Percentiles rank a stretch among this genome's conserved stretches.
phyloP scores from a whole-genome alignment of 2,113 vertebrate species.

The Nyctibius bracteatus region DNA sequence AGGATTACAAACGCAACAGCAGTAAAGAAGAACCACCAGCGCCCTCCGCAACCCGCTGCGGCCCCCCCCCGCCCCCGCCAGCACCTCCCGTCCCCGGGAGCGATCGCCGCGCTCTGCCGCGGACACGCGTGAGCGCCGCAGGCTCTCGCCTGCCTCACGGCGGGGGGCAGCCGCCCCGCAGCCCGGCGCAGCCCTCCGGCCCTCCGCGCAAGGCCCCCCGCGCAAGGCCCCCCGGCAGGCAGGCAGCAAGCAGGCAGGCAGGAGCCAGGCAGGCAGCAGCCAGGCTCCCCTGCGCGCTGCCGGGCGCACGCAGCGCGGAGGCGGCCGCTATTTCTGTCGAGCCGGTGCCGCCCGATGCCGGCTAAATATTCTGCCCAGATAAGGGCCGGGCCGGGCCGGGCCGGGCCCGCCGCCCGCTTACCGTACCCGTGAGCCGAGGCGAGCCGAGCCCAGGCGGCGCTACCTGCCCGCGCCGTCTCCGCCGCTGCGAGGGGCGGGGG shows the following conservation, averaged over 20 bases:
- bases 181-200: not conserved
- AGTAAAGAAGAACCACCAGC: not conserved
- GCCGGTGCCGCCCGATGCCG: conserved; percentile 75
- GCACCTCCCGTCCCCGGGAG: too few species aligned
- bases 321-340: conserved; percentile 68
- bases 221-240: not conserved
- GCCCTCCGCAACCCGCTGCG: not conserved
- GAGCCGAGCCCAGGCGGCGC: not conserved
- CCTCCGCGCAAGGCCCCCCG: not conserved
- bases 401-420: conserved; percentile 9
- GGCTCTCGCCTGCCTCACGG: too few species aligned
- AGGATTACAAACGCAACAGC: not conserved
- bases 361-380: conserved; percentile 90
- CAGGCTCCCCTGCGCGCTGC: too few species aligned
- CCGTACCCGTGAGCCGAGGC: not conserved
- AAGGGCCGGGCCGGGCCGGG: conserved; percentile 70
- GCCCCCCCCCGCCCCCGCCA: not conserved
- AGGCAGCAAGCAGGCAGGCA: not conserved
- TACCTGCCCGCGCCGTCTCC: not conserved
- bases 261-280: not conserved
- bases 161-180: not conserved
- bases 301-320: not conserved
- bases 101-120: not conserved
- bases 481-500: not conserved
- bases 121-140: not conserved